phyloP scores from a whole-genome alignment of 2,888 invertebrate species.

The Cheilosia scutellata region DNA sequence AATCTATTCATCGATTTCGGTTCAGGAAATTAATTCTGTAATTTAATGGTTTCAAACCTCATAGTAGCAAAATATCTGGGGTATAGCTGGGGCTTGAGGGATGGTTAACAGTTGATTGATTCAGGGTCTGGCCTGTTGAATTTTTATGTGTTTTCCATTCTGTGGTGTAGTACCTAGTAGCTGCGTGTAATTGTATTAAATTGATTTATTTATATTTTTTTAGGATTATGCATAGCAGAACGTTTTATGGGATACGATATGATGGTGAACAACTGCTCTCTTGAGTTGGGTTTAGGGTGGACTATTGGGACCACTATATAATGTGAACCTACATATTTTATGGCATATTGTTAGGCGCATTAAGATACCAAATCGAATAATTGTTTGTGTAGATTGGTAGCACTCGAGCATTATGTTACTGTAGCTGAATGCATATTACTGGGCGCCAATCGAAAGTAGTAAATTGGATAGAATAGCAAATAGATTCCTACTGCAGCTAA shows the following conservation, averaged over 20 bases:
- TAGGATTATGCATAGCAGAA: slow-evolving; percentile 8
- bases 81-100: neutral
- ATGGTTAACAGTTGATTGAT: slow-evolving; percentile 62
- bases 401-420: neutral
- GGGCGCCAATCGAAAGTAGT: no score
- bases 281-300: neutral
- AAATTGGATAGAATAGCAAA: no score
- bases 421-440: neutral
- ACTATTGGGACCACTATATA: neutral
- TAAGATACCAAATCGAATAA: slow-evolving; percentile 32
- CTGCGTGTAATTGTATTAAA: slow-evolving; percentile 17
- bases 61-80: slow-evolving; percentile 26
- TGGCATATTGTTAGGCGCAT: slow-evolving; percentile 58
- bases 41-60: slow-evolving; percentile 51
- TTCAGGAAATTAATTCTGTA: slow-evolving; percentile 68
- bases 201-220: slow-evolving; percentile 8
- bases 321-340: slow-evolving; percentile 8
- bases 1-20: slow-evolving; percentile 70
- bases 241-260: neutral
- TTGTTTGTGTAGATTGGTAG: neutral
- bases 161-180: neutral
- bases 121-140: slow-evolving; percentile 40
- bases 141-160: slow-evolving; percentile 10
- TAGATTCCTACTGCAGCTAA: no score
- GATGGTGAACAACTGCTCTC: neutral